Conservation (phyloP, 2,797 vertebrate genomes). For the Margarornis squamiger region DNA sequence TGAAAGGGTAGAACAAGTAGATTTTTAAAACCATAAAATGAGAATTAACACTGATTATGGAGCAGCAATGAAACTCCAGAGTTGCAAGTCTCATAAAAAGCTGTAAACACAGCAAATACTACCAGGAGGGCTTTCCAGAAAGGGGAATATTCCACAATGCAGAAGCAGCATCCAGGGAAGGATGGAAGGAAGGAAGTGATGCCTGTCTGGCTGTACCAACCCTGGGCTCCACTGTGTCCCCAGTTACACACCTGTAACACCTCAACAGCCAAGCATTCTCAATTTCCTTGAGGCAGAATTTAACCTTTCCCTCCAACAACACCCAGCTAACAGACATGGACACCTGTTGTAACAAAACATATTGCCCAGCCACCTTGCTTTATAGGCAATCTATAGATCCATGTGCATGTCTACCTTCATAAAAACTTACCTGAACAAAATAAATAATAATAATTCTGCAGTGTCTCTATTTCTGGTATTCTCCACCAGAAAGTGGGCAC, state of each 20-base stretch:
- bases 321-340: background rate
- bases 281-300: background rate
- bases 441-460: background rate
- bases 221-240: background rate
- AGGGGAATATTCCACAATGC: background rate
- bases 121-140: background rate
- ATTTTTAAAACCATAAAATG: slow-evolving; percentile 17
- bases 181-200: background rate
- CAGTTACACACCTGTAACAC: background rate
- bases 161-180: background rate
- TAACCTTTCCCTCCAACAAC: background rate
- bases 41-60: slow-evolving; percentile 19
- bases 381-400: background rate
- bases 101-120: background rate
- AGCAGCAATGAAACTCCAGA: background rate
- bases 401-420: background rate
- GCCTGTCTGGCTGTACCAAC: background rate
- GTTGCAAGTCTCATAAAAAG: background rate
- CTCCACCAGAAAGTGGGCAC: background rate
- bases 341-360: background rate
- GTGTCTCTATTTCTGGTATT: background rate
- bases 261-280: background rate
- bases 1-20: background rate
- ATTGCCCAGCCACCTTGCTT: background rate
- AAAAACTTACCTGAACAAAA: background rate